Evolutionary conservation across 2,113 vertebrate genomes (phyloP).

Genomic region (Zeus faber): DNA sequence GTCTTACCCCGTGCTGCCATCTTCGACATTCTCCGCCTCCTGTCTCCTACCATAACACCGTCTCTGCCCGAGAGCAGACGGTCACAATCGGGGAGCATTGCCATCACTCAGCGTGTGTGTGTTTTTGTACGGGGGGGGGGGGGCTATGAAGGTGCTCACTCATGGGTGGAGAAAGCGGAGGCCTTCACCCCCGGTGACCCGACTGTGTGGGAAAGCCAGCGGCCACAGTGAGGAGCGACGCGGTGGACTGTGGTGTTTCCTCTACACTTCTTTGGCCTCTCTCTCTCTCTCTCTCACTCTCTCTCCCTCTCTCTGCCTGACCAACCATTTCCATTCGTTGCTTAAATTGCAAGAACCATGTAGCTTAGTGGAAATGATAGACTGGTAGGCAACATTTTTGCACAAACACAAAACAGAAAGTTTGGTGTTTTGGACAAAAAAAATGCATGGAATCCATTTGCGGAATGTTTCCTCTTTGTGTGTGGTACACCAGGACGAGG

Average conservation of each 20-base stretch:
- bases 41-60: too few species aligned
- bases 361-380: too few species aligned
- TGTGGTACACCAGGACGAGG: too few species aligned
- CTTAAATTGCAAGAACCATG: too few species aligned
- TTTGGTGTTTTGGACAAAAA: too few species aligned
- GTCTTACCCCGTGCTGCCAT: too few species aligned
- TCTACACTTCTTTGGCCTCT: conserved; percentile 7
- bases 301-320: conserved; percentile 3
- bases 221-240: conserved; percentile 41
- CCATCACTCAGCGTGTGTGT: conserved; percentile 67
- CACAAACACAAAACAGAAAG: not conserved
- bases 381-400: not conserved
- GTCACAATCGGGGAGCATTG: conserved; percentile 59
- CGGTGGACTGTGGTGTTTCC: conserved; percentile 40
- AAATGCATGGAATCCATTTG: too few species aligned
- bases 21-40: too few species aligned
- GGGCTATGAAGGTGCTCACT: conserved; percentile 66
- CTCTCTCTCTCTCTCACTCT: not conserved
- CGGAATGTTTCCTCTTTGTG: too few species aligned
- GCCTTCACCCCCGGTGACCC: conserved; percentile 55
- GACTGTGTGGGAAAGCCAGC: conserved; percentile 63
- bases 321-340: conserved; percentile 38
- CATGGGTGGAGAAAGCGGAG: conserved; percentile 63
- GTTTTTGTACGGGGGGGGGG: conserved; percentile 65
- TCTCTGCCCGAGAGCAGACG: conserved; percentile 39